Evolutionary conservation across 1,140 invertebrate species (phyloP).

Genomic region (Rhagoletis pomonella): DNA sequence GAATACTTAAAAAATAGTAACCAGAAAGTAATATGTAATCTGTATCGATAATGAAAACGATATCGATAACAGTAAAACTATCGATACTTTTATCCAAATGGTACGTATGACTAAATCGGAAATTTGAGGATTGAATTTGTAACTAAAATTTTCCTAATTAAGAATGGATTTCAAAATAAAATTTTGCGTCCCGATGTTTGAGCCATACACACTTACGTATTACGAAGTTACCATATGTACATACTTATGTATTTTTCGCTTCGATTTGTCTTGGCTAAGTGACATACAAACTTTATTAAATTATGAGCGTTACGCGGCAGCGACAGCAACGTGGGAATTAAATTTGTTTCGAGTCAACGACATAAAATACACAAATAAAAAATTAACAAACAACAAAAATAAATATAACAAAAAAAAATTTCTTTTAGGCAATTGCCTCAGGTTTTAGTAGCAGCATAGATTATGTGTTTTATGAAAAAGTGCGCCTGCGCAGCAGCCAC

Average conservation of each 20-base stretch:
- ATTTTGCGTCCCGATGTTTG: too few relatives aligned
- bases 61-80: too few relatives aligned
- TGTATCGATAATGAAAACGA: too few relatives aligned
- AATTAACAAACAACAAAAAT: neutral
- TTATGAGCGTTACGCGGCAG: neutral
- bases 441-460: neutral
- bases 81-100: too few relatives aligned
- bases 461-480: neutral
- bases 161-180: too few relatives aligned
- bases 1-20: too few relatives aligned
- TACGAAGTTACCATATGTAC: neutral
- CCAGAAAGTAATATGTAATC: too few relatives aligned
- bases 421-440: neutral
- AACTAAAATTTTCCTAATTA: too few relatives aligned
- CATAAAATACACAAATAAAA: neutral
- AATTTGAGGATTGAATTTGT: too few relatives aligned
- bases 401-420: neutral
- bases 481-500: constrained; percentile 27
- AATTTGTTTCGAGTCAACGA: neutral
- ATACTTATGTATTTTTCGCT: neutral
- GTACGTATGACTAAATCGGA: too few relatives aligned
- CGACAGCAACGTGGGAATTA: constrained; percentile 11
- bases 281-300: constrained; percentile 6
- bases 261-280: neutral
- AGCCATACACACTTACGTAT: too few relatives aligned